phyloP scores from a whole-genome alignment of 2,797 vertebrate genomes.

The Gymnoscopelus microlampas region DNA sequence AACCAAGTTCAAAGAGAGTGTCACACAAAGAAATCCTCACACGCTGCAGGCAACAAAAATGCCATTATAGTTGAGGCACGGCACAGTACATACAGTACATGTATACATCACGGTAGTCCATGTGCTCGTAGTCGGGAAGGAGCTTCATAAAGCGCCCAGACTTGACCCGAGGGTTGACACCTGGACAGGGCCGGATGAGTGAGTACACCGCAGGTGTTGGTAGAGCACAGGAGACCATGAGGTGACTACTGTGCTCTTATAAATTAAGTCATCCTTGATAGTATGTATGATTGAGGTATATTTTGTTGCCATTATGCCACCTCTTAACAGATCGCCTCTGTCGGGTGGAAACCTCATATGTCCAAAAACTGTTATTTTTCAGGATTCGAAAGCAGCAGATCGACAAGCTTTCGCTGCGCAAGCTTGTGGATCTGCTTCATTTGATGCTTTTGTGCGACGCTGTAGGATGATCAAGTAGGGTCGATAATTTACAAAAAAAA shows the following conservation, averaged over 20 bases:
- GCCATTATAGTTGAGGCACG: slow-evolving; percentile 29
- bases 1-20: slow-evolving; percentile 9
- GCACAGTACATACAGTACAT: slow-evolving; percentile 88
- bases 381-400: too few species aligned
- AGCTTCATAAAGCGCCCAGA: slow-evolving; percentile 95
- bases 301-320: too few species aligned
- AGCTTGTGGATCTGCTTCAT: too few species aligned
- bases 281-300: too few species aligned
- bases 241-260: slow-evolving; percentile 17
- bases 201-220: slow-evolving; percentile 75
- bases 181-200: slow-evolving; percentile 78
- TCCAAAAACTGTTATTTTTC: background rate
- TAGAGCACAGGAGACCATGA: slow-evolving; percentile 40
- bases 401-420: too few species aligned
- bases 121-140: slow-evolving; percentile 94
- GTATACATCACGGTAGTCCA: slow-evolving; percentile 92
- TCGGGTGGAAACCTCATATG: too few species aligned
- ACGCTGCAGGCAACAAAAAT: slow-evolving; percentile 36
- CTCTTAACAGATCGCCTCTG: too few species aligned
- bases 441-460: too few species aligned
- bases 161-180: slow-evolving; percentile 92
- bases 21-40: slow-evolving; percentile 37
- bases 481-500: too few species aligned
- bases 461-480: too few species aligned
- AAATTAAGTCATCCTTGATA: background rate